phyloP scores from a whole-genome alignment of 1,140 invertebrate species.

The Dolichoris vasculosae region DNA sequence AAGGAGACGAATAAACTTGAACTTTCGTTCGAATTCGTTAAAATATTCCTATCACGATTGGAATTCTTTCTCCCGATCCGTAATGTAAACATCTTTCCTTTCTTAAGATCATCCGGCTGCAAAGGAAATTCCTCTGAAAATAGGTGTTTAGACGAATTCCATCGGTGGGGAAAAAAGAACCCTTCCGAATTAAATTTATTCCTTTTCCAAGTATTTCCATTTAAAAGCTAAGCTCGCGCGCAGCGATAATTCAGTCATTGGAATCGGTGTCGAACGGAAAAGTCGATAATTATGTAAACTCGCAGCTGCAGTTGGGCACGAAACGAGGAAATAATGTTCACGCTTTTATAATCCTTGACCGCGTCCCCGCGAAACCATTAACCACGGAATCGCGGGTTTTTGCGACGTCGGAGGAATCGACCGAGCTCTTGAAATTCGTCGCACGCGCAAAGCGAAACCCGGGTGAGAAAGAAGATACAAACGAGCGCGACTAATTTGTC shows the following conservation, averaged over 20 bases:
- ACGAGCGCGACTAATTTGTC: neutral
- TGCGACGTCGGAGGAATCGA: neutral
- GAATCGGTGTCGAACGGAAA: neutral
- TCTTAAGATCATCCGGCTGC: neutral
- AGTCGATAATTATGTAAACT: neutral
- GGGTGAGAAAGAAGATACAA: neutral
- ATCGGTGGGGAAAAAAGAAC: neutral
- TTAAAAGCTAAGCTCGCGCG: neutral
- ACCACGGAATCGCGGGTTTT: too few species aligned
- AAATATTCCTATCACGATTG: neutral
- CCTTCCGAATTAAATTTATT: neutral
- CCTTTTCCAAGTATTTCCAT: conserved; percentile 7
- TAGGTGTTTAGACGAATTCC: conserved; percentile 10
- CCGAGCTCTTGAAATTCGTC: neutral
- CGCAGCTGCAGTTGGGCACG: too few species aligned
- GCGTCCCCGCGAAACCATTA: neutral
- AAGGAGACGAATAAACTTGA: neutral
- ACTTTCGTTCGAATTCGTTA: neutral
- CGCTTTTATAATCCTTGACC: neutral
- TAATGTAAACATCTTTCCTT: neutral
- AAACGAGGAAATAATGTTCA: neutral
- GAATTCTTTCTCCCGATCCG: neutral
- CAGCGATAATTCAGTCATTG: neutral
- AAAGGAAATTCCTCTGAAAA: conserved; percentile 3
- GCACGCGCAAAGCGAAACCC: neutral